Evolutionary conservation across 2,113 vertebrate species (phyloP).

Genomic region (Tragelaphus strepsiceros): DNA sequence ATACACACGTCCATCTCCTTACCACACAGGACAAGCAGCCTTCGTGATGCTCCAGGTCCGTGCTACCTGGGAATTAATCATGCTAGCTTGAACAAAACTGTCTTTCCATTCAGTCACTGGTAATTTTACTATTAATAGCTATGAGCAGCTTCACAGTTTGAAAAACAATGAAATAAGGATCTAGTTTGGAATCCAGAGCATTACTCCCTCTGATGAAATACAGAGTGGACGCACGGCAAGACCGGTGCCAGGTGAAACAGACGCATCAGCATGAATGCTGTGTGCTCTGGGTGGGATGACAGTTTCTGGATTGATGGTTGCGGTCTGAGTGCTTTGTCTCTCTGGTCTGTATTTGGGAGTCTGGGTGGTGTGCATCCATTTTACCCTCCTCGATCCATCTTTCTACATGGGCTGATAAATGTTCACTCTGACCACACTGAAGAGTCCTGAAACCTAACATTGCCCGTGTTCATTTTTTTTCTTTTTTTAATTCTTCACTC

Average conservation of each 20-base stretch:
- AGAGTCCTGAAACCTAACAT: neutral
- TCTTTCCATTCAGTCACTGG: neutral
- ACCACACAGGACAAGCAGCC: neutral
- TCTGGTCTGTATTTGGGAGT: neutral
- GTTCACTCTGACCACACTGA: neutral
- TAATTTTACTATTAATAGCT: neutral
- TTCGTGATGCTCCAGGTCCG: neutral
- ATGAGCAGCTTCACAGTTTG: neutral
- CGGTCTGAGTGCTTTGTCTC: neutral
- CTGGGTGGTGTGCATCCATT: neutral
- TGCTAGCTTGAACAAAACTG: neutral
- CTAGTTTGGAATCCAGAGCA: neutral
- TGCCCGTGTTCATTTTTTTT: neutral
- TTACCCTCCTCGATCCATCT: neutral
- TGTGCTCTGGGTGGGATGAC: neutral
- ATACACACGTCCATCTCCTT: neutral
- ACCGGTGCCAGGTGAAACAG: neutral
- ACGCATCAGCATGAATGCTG: neutral
- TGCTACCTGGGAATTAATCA: neutral
- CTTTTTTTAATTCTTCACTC: neutral
- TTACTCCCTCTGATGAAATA: neutral
- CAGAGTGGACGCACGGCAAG: neutral
- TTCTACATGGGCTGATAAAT: neutral
- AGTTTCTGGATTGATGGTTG: neutral
- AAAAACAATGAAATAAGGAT: conserved; percentile 16